These are phyloP conservation scores for Epinotia demarniana DNA, from an alignment of 2,888 invertebrate genomes.

Conservation along the genomic window DNA sequence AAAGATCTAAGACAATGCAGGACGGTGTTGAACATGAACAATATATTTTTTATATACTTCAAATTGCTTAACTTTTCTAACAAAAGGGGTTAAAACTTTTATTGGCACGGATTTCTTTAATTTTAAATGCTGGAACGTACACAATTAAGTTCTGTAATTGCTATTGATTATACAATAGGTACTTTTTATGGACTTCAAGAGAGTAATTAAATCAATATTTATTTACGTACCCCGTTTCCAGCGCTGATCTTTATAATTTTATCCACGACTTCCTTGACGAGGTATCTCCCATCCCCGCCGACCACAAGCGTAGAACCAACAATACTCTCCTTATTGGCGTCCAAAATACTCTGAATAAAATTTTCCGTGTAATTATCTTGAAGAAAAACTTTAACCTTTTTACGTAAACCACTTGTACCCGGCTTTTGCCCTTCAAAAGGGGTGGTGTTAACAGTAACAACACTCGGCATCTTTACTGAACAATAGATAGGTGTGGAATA, in stretches of 20 bases:
- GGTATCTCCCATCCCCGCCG: conserved; percentile 98
- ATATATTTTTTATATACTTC: too few relatives aligned
- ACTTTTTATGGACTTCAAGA: neutral
- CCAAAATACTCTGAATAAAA: conserved; percentile 97
- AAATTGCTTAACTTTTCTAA: too few relatives aligned
- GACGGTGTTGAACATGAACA: too few relatives aligned
- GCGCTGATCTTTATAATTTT: conserved; percentile 97
- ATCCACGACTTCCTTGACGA: conserved; percentile 93
- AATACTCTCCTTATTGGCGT: conserved; percentile 89
- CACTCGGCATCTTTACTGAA: conserved; percentile 79
- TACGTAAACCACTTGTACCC: conserved; percentile 98
- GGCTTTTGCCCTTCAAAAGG: conserved; percentile 98
- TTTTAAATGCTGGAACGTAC: too few relatives aligned
- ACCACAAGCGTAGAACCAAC: conserved; percentile 93
- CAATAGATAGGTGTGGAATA: conserved; percentile 51
- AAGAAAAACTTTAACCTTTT: conserved; percentile 96
- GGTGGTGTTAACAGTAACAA: conserved; percentile 86
- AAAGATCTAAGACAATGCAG: too few relatives aligned
- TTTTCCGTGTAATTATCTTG: conserved; percentile 98
- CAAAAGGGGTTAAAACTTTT: too few relatives aligned
- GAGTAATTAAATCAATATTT: conserved; percentile 1
- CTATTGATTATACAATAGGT: neutral
- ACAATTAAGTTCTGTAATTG: neutral
- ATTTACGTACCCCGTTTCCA: conserved; percentile 93
- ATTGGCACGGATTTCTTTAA: too few relatives aligned